Conservation (phyloP, 2,888 invertebrate species). For the Muscina levida region DNA sequence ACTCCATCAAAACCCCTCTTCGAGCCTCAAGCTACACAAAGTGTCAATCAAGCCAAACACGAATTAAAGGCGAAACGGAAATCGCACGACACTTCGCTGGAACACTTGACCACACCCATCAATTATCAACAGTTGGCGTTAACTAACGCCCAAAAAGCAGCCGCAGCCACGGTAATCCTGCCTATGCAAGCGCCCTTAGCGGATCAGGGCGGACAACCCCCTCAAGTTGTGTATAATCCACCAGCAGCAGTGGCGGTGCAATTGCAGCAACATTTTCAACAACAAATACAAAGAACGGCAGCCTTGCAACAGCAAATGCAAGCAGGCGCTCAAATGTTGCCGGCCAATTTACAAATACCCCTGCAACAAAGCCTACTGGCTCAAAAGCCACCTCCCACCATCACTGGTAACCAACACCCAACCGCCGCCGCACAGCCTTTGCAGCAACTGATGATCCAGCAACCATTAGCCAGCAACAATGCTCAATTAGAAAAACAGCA, state of each 20-base stretch:
- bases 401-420: conserved; percentile 65
- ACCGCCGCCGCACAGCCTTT: conserved; percentile 64
- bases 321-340: conserved; percentile 65
- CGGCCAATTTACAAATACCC: conserved; percentile 57
- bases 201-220: conserved; percentile 1
- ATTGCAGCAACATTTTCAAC: conserved; percentile 52
- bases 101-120: conserved; percentile 58
- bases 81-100: conserved; percentile 69
- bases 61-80: conserved; percentile 62
- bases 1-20: conserved; percentile 26
- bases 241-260: conserved; percentile 53
- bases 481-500: background rate
- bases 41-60: conserved; percentile 57
- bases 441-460: conserved; percentile 50
- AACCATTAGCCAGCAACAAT: background rate
- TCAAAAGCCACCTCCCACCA: conserved; percentile 52
- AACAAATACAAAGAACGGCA: conserved; percentile 49
- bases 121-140: conserved; percentile 10
- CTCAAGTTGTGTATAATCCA: conserved; percentile 26
- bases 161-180: conserved; percentile 32
- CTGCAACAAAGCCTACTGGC: conserved; percentile 48
- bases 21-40: conserved; percentile 45
- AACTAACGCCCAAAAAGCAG: background rate
- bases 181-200: conserved; percentile 28
- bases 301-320: conserved; percentile 56